A percentile compares a stretch with the other conserved stretches of the same genome.
phyloP scores from a whole-genome alignment of 1,140 invertebrate species.

The Notospermus geniculatus region DNA sequence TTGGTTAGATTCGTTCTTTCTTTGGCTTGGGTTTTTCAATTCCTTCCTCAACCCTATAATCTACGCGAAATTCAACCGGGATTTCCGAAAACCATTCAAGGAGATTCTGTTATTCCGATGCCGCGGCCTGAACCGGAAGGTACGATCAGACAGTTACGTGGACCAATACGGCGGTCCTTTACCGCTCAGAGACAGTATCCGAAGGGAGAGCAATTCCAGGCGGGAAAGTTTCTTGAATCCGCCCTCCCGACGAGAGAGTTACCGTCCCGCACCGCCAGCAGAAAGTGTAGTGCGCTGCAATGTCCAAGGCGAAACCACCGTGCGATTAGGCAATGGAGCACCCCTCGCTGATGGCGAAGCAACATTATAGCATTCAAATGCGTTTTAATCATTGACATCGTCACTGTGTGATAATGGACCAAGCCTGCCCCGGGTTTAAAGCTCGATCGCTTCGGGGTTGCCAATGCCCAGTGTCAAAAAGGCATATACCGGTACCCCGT shows the following conservation, averaged over 20 bases:
- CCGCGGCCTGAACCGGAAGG: conserved; percentile 52
- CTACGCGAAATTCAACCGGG: conserved; percentile 60
- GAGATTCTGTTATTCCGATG: conserved; percentile 60
- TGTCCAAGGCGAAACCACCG: conserved; percentile 13
- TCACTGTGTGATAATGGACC: too few relatives aligned
- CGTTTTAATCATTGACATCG: too few relatives aligned
- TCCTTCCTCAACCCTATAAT: conserved; percentile 61
- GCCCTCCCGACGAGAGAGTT: neutral
- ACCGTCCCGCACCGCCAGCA: neutral
- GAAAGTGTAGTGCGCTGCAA: conserved; percentile 17
- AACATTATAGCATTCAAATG: neutral
- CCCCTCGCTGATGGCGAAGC: neutral
- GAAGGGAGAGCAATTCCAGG: neutral
- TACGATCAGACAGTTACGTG: conserved; percentile 58
- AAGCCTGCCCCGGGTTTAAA: too few relatives aligned
- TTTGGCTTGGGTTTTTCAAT: conserved; percentile 60
- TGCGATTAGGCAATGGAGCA: conserved; percentile 3
- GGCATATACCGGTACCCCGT: too few relatives aligned
- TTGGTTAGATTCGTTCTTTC: conserved; percentile 50
- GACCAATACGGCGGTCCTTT: conserved; percentile 51
- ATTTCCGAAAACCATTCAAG: conserved; percentile 59
- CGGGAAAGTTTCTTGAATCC: conserved; percentile 7
- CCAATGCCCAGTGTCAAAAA: too few relatives aligned
- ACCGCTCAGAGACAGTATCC: conserved; percentile 12
- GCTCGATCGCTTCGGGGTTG: too few relatives aligned